Conservation (phyloP, 2,888 invertebrate species). For the Drosophila suboccidentalis region DNA sequence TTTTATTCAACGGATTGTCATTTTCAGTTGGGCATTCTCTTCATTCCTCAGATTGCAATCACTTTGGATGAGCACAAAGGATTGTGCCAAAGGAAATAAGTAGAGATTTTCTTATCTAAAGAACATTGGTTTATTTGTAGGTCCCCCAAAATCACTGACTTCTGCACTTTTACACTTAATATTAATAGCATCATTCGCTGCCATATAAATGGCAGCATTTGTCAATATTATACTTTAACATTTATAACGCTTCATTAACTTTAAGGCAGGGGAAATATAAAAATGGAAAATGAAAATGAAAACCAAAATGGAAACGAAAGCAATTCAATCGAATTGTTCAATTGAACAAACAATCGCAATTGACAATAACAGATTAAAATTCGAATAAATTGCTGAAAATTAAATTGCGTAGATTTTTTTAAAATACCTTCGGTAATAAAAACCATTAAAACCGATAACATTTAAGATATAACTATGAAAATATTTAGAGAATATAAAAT, state of each 20-base stretch:
- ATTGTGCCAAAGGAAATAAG: constrained; percentile 14
- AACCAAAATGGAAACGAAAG: constrained; percentile 21
- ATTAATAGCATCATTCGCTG: constrained; percentile 26
- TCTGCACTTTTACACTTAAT: constrained; percentile 13
- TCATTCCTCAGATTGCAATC: constrained; percentile 36
- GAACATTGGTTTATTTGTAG: constrained; percentile 27
- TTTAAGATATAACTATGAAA: too few species aligned
- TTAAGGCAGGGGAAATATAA: background rate
- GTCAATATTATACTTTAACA: constrained; percentile 29
- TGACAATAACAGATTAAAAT: constrained; percentile 22
- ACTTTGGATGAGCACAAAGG: constrained; percentile 23
- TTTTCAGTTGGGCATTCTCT: constrained; percentile 25
- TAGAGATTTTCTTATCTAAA: constrained; percentile 22
- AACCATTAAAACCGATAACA: too few species aligned
- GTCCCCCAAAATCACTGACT: constrained; percentile 1
- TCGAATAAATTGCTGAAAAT: background rate
- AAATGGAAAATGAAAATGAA: background rate
- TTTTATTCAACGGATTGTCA: constrained; percentile 43
- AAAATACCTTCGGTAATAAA: too few species aligned
- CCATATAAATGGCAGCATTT: constrained; percentile 23
- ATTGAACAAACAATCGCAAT: constrained; percentile 19
- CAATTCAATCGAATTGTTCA: constrained; percentile 39
- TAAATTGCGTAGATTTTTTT: background rate
- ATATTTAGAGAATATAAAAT: too few species aligned
- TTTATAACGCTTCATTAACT: constrained; percentile 50